A percentile compares a stretch with the other conserved stretches of the same genome.
phyloP scores from a whole-genome alignment of 1,140 invertebrate genomes.

The Lepidostoma basale region DNA sequence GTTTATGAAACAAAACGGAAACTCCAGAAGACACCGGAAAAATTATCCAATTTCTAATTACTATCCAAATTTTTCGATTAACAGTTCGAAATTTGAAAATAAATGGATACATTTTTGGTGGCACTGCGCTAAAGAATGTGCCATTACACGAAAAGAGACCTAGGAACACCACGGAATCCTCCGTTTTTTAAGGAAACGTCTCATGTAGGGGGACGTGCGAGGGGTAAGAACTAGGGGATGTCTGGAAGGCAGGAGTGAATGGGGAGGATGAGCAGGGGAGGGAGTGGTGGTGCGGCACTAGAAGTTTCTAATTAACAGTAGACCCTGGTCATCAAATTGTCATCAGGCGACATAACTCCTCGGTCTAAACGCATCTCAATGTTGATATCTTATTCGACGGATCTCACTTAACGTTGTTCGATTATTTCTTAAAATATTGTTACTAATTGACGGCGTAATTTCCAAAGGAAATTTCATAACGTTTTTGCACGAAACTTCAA shows the following conservation, averaged over 20 bases:
- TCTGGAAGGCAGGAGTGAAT: too few species aligned
- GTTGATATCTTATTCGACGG: too few species aligned
- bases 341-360: slow-evolving; percentile 44
- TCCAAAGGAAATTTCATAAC: too few species aligned
- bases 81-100: neutral
- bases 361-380: slow-evolving; percentile 43
- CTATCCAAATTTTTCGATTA: neutral
- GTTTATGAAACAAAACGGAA: neutral
- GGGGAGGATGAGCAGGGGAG: neutral
- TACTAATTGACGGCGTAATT: too few species aligned
- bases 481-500: too few species aligned
- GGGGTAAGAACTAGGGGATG: neutral
- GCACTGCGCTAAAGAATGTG: slow-evolving; percentile 29
- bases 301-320: slow-evolving; percentile 45
- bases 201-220: neutral
- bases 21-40: neutral
- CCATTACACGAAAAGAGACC: slow-evolving; percentile 34
- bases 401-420: too few species aligned
- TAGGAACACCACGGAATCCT: slow-evolving; percentile 36
- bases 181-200: slow-evolving; percentile 25
- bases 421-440: too few species aligned
- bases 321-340: slow-evolving; percentile 44
- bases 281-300: neutral
- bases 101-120: neutral
- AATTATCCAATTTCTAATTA: neutral